Evolutionary conservation across 2,888 invertebrate species (phyloP), one percentile per base, ranked within the genome.

Genomic region (Laothoe populi): DNA sequence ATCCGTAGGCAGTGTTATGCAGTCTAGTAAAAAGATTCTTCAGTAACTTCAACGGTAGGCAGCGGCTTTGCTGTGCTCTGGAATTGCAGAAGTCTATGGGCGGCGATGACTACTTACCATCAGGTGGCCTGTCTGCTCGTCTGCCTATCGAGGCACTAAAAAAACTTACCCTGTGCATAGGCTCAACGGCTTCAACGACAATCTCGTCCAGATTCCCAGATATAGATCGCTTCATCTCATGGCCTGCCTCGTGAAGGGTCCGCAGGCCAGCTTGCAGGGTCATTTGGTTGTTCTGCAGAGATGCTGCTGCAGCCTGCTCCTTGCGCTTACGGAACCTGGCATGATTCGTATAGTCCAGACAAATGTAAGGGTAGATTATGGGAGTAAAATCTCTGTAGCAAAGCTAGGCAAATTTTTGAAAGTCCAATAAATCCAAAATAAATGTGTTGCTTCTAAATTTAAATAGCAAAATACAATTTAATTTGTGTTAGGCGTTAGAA

Each of bases 171-270:
- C 99, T 96, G 92, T 99, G 99, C 96, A 98, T 98, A 57, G 99
- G 99, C 87, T 99, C 99, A 58, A 98, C 98, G 81, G 96, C 95
- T 75, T 98, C 97, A 76, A 98, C 97, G 63, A 97, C 94, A 62
- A 98, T 94, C 76, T 99, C 98, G 73, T 99, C 99, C 73, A 99
- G 91, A 85, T 99, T 99, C 23, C 99, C 99, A 40, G 99, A 99
- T 73, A 99, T 99, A 23, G 99, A 98, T 71, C 99, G 95, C 87
- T 99, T 98, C 65, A 99, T 94, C 84, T 99, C 99, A 0, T 99
- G 99, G 0, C 99, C 99, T 62, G 99, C 98, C 86, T 99, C 99
- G 84, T 99, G 99, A 60, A 99, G 93, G 0, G 98, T 99, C 65
- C 99, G 94, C 65, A 99, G 93, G 44, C 99, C 99, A 79, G 99